Base-by-base conservation (phyloP, 2,888 invertebrate species). In the Uloborus plumipes region DNA sequence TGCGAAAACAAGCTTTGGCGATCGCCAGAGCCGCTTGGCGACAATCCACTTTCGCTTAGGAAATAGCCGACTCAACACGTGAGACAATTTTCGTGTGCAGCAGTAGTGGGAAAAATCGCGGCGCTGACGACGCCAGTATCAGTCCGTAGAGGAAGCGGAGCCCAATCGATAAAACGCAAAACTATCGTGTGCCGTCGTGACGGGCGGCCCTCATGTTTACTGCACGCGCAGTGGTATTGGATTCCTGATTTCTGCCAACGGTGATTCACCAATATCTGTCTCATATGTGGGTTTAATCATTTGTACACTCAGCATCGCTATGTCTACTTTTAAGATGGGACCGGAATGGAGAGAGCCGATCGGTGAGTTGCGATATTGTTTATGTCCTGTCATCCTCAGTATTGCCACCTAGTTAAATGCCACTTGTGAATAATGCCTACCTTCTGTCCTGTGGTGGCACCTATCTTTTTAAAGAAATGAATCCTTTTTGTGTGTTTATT, bases 21-120 rank as follows among this genome's bases (percentile, higher is more conserved):
- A 39, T 39, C 39, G 39, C 39, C 39, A 39, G 39, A 39, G 39
- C 39, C 9, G 39, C 9, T 39, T 39, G 39, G 39, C 39, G 39
- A 39, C 39, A 39, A 9, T 1, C 11, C 39, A 11, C 39, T 39
- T 39, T 39, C 39, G 39, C 39, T 53, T 72, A 65, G 66, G 70
- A 72, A 79, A 72, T 66, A 72, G 79, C 72, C 79, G 79, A 79
- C 66, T 79, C 79, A 79, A 79, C 79, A 79, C 79, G 79, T 79
- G 79, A 79, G 79, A 55, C 59, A 72, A 61, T 26, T 66, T 79
- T 72, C 66, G 66, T 66, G 59, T 70, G 55, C 53, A 58, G 53
- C 66, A 22, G 66, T 20, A 53, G 65, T 31, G 39, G 55, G 50
- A 64, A 71, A 78, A 79, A 53, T 18, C 70, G 70, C 70, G 26